These are phyloP conservation scores for Andricus curvator DNA, from an alignment of 2,888 invertebrate genomes.

Conservation along the genomic window DNA sequence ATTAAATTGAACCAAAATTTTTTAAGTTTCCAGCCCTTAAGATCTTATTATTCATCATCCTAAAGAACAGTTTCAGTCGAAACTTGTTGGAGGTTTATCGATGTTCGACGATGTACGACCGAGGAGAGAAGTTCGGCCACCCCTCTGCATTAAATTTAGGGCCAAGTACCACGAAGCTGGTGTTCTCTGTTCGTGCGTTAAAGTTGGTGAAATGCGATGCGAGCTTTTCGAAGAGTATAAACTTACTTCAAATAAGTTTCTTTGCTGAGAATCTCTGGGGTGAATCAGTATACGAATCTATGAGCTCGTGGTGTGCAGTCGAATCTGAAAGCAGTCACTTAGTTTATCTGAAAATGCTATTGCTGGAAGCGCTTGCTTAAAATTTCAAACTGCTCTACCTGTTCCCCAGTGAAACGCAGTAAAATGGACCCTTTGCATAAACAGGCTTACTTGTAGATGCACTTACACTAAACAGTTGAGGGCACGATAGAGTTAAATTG, in stretches of 20 bases:
- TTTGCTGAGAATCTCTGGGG: background rate
- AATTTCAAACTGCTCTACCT: background rate
- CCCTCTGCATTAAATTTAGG: conserved; percentile 27
- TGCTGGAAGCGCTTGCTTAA: background rate
- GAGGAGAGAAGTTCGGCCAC: background rate
- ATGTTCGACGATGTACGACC: conserved; percentile 16
- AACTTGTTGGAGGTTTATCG: conserved; percentile 15
- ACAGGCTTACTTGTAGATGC: background rate
- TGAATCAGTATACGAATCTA: background rate
- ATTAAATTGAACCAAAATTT: background rate
- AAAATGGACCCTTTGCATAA: conserved; percentile 12
- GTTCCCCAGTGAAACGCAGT: background rate
- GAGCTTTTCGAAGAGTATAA: conserved; percentile 1
- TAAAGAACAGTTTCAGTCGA: background rate
- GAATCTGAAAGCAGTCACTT: background rate
- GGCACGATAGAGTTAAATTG: background rate
- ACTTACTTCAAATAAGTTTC: conserved; percentile 5
- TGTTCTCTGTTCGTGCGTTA: conserved; percentile 23
- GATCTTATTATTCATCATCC: conserved; percentile 26
- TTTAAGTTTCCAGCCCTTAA: background rate
- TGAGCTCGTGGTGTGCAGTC: background rate
- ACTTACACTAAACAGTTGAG: background rate
- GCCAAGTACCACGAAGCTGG: background rate
- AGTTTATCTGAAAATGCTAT: background rate
- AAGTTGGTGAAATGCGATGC: conserved; percentile 9